A percentile compares a stretch with the other conserved stretches of the same genome.
Evolutionary conservation across 1,140 invertebrate species (phyloP).

Genomic region (Drosophila lini): DNA sequence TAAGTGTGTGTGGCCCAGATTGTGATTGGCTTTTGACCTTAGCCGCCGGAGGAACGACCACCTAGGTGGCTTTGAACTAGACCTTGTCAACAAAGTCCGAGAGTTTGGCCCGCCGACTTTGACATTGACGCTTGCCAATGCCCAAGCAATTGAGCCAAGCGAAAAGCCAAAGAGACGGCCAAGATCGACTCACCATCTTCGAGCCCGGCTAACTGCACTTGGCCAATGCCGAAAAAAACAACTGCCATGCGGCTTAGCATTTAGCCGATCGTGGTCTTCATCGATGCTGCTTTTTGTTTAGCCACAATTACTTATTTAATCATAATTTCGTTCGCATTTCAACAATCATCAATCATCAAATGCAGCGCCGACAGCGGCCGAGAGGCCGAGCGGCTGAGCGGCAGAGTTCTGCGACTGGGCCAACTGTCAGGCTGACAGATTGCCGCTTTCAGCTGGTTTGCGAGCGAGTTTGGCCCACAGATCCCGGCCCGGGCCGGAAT

Average conservation of each 20-base stretch:
- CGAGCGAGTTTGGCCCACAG: slow-evolving; percentile 43
- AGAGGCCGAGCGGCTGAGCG: slow-evolving; percentile 19
- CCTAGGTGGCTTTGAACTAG: slow-evolving; percentile 60
- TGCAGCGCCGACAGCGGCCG: slow-evolving; percentile 37
- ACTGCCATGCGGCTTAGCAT: slow-evolving; percentile 43
- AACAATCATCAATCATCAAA: slow-evolving; percentile 83
- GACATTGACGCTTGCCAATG: slow-evolving; percentile 47
- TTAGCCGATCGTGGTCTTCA: slow-evolving; percentile 58
- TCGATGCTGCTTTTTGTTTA: slow-evolving; percentile 68
- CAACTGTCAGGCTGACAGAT: slow-evolving; percentile 83
- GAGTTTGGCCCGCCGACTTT: slow-evolving; percentile 32
- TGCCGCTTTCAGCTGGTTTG: slow-evolving; percentile 68
- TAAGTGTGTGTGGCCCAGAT: slow-evolving; percentile 25
- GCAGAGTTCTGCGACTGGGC: slow-evolving; percentile 77
- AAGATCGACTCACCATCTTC: slow-evolving; percentile 27
- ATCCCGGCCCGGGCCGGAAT: slow-evolving; percentile 62
- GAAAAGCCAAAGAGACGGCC: slow-evolving; percentile 17
- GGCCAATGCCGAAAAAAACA: slow-evolving; percentile 40
- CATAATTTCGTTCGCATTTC: slow-evolving; percentile 84
- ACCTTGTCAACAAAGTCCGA: slow-evolving; percentile 43
- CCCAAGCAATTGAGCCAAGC: slow-evolving; percentile 25
- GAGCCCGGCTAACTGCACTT: slow-evolving; percentile 48
- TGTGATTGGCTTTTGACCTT: slow-evolving; percentile 51
- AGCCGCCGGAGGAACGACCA: slow-evolving; percentile 48
- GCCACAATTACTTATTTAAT: slow-evolving; percentile 84